Evolutionary conservation across 1,140 invertebrate species (phyloP).

Genomic region (Meloidogyne chitwoodi): DNA sequence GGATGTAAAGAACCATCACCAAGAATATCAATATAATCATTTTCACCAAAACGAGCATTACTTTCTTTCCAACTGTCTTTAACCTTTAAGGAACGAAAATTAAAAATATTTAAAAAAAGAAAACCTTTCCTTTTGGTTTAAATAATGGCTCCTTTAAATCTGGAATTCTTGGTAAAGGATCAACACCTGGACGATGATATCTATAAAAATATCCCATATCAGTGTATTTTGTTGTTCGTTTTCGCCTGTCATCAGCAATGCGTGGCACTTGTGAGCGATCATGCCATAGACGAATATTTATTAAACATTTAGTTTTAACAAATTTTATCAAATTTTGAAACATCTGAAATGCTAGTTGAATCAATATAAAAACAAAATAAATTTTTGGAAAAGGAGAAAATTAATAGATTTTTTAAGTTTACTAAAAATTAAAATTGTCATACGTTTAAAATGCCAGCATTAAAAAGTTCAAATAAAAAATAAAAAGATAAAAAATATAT

Average conservation of each 20-base stretch:
- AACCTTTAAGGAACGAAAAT: constrained; percentile 15
- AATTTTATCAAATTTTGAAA: constrained; percentile 11
- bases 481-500: no score
- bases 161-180: constrained; percentile 52
- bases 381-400: neutral
- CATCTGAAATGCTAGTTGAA: neutral
- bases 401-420: no score
- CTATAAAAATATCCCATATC: constrained; percentile 53
- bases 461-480: no score
- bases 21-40: constrained; percentile 58
- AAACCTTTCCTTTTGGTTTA: constrained; percentile 40
- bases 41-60: constrained; percentile 52
- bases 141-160: constrained; percentile 46
- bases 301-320: neutral
- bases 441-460: no score
- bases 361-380: neutral
- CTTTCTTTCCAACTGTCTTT: constrained; percentile 34
- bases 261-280: constrained; percentile 43
- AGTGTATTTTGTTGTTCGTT: constrained; percentile 27
- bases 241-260: constrained; percentile 22
- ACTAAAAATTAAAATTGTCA: no score
- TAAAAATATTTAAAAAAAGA: neutral
- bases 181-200: constrained; percentile 56
- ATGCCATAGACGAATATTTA: constrained; percentile 20
- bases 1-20: constrained; percentile 44